A percentile compares a stretch with the other conserved stretches of the same genome.
Evolutionary conservation across 1,140 invertebrate species (phyloP).

Genomic region (Hestina assimilis): DNA sequence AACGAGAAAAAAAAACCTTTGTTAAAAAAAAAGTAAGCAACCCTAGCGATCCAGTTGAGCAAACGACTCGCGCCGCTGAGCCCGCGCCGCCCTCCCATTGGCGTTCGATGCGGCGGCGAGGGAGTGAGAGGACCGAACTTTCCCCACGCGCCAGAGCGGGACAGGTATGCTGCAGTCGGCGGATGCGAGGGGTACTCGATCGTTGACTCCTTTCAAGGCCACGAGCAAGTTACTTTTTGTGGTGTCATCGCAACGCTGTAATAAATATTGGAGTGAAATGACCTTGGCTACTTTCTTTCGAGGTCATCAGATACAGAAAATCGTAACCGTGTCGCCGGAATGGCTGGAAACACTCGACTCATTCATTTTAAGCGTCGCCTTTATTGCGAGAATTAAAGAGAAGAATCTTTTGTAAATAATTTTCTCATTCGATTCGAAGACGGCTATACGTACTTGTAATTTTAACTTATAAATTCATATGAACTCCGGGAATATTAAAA

Average conservation of each 20-base stretch:
- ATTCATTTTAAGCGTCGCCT: slow-evolving; percentile 1
- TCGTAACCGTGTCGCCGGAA: slow-evolving; percentile 3
- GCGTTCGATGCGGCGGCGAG: slow-evolving; percentile 40
- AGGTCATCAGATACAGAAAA: slow-evolving; percentile 45
- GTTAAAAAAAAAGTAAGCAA: slow-evolving; percentile 33
- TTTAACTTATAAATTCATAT: no score
- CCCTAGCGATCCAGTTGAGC: slow-evolving; percentile 68
- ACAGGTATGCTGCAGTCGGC: slow-evolving; percentile 50
- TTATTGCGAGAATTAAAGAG: not conserved
- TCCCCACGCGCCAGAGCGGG: slow-evolving; percentile 38
- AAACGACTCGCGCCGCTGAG: slow-evolving; percentile 69
- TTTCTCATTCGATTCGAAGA: not conserved
- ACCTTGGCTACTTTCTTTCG: slow-evolving; percentile 70
- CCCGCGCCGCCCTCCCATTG: slow-evolving; percentile 56
- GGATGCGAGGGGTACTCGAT: slow-evolving; percentile 70
- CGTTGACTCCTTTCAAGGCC: slow-evolving; percentile 73
- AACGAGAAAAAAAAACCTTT: slow-evolving; percentile 41
- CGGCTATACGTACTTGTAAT: not conserved
- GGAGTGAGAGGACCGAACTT: slow-evolving; percentile 40
- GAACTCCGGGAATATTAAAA: no score
- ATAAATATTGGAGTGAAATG: slow-evolving; percentile 51
- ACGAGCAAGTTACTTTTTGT: slow-evolving; percentile 61
- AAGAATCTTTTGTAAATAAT: not conserved
- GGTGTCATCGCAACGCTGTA: slow-evolving; percentile 60
- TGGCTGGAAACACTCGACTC: slow-evolving; percentile 12